Conservation (phyloP, 2,113 vertebrate genomes). For the Sciurus niger region DNA sequence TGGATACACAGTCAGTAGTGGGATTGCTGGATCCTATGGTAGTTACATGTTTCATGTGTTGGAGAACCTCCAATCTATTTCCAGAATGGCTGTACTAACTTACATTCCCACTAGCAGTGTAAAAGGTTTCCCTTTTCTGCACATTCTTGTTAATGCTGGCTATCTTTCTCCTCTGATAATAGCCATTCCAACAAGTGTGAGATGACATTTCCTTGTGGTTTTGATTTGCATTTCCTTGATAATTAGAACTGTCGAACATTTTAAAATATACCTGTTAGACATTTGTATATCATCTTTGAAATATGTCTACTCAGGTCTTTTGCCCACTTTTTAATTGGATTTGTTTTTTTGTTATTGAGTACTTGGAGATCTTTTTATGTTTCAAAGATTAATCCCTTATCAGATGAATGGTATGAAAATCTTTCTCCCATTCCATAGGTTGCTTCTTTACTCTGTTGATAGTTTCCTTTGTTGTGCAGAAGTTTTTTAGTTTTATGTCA, state of each 20-base stretch:
- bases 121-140: not conserved
- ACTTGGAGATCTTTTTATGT: not conserved
- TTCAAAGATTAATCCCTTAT: not conserved
- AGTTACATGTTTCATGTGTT: not conserved
- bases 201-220: not conserved
- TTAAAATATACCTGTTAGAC: not conserved
- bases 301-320: not conserved
- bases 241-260: not conserved
- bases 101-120: not conserved
- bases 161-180: not conserved
- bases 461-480: not conserved
- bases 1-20: not conserved
- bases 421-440: not conserved
- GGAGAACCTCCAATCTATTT: not conserved
- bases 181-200: not conserved
- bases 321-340: not conserved
- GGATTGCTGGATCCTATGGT: not conserved
- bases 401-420: not conserved
- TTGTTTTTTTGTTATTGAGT: not conserved
- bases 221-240: conserved; percentile 29
- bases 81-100: not conserved
- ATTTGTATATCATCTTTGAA: not conserved
- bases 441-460: not conserved
- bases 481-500: not conserved
- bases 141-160: not conserved